Conservation (phyloP, 2,888 invertebrate genomes). For the Drosophila demipolita region DNA sequence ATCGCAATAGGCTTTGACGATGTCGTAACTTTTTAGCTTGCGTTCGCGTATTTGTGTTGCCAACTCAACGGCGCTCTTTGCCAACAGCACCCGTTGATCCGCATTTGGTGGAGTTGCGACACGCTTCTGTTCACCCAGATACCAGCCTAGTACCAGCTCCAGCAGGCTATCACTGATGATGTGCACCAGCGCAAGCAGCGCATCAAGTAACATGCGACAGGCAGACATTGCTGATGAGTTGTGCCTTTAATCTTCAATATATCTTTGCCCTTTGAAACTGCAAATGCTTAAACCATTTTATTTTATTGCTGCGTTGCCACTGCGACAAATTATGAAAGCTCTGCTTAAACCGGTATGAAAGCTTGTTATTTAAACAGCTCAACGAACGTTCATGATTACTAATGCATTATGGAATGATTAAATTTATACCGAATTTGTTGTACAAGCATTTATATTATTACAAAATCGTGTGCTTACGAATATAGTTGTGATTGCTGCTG, state of each 20-base stretch:
- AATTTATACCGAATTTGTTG: neutral
- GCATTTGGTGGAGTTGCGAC: constrained; percentile 70
- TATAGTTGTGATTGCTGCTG: neutral
- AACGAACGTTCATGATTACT: constrained; percentile 1
- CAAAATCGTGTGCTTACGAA: neutral
- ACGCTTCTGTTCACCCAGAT: constrained; percentile 74
- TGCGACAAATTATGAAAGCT: neutral
- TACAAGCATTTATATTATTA: neutral
- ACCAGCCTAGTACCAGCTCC: constrained; percentile 80
- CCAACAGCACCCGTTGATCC: constrained; percentile 81
- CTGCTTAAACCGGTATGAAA: constrained; percentile 15
- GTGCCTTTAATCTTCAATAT: constrained; percentile 1
- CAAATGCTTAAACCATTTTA: neutral
- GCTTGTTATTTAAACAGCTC: neutral
- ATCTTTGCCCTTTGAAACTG: constrained; percentile 30
- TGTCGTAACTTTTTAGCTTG: constrained; percentile 88
- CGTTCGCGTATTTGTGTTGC: constrained; percentile 89
- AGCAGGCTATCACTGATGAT: constrained; percentile 74
- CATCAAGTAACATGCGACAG: constrained; percentile 66
- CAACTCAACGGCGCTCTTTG: constrained; percentile 89
- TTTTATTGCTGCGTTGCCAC: constrained; percentile 40
- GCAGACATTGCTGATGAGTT: constrained; percentile 57
- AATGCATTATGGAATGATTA: neutral
- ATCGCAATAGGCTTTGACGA: constrained; percentile 91
- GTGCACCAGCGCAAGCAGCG: constrained; percentile 73